Evolutionary conservation across 2,797 vertebrate species (phyloP).

Genomic region (Apodemus agrarius): DNA sequence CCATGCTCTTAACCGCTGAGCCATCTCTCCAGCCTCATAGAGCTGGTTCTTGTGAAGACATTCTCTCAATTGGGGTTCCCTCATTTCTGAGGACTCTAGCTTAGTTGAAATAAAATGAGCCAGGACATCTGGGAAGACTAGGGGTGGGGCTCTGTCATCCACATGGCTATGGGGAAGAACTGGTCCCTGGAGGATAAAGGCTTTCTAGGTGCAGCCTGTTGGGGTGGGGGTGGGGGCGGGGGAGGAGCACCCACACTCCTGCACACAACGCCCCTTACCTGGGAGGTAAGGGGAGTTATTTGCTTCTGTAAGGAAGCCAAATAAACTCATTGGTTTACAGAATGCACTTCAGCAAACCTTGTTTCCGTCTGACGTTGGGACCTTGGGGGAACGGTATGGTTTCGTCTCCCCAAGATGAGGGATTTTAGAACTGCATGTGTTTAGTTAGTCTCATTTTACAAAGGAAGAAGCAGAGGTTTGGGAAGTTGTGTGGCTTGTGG

Average conservation of each 20-base stretch:
- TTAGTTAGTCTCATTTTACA: background rate
- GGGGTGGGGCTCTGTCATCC: background rate
- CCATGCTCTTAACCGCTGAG: too few species aligned
- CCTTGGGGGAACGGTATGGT: background rate
- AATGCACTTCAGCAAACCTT: background rate
- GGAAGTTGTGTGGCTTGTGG: background rate
- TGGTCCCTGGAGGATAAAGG: background rate
- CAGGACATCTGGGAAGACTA: background rate
- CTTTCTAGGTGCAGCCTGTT: background rate
- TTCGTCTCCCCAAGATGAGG: background rate
- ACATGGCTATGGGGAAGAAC: background rate
- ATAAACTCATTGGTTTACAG: background rate
- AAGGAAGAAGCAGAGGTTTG: background rate
- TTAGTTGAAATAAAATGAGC: background rate
- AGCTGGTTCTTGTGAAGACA: background rate
- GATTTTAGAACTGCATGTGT: background rate
- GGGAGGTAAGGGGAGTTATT: too few species aligned
- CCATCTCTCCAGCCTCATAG: too few species aligned
- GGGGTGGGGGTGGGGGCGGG: background rate
- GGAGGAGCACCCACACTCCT: background rate
- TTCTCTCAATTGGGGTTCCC: background rate
- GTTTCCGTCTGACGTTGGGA: background rate
- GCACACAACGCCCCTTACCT: background rate
- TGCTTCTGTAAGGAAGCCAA: background rate
- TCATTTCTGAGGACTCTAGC: background rate